A percentile compares a stretch with the other conserved stretches of the same genome.
phyloP scores from a whole-genome alignment of 2,888 invertebrate species.

The Torymus tubicola region DNA sequence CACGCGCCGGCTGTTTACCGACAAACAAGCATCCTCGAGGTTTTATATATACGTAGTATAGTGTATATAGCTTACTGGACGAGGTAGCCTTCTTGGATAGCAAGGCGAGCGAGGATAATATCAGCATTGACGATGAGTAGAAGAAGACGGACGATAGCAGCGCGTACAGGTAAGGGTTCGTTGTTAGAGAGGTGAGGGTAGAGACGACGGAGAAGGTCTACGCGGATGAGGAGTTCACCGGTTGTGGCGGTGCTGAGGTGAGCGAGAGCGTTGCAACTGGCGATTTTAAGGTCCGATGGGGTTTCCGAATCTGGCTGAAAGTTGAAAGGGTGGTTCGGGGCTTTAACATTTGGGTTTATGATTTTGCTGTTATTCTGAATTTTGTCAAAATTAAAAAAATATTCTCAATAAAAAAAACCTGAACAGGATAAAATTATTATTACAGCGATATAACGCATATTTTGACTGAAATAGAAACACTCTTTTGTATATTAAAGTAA shows the following conservation, averaged over 20 bases:
- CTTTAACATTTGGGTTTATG: neutral
- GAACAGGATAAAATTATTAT: too few relatives aligned
- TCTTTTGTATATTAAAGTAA: too few relatives aligned
- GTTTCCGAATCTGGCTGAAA: conserved; percentile 12
- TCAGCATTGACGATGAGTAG: conserved; percentile 65
- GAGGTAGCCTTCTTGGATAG: conserved; percentile 65
- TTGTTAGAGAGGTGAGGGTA: conserved; percentile 61
- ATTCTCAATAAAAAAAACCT: too few relatives aligned
- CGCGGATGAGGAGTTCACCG: conserved; percentile 60
- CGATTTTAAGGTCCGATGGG: conserved; percentile 65
- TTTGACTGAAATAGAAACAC: too few relatives aligned
- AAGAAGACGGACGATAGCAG: conserved; percentile 62
- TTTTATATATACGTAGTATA: too few relatives aligned
- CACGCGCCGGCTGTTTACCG: too few relatives aligned
- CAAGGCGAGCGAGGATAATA: conserved; percentile 61
- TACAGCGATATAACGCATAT: too few relatives aligned
- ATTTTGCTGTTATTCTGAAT: neutral
- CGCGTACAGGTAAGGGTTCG: conserved; percentile 64
- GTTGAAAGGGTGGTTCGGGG: neutral
- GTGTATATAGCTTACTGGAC: conserved; percentile 62
- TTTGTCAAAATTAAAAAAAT: too few relatives aligned
- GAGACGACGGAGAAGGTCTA: conserved; percentile 60
- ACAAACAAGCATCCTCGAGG: too few relatives aligned
- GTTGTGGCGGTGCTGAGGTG: conserved; percentile 61
- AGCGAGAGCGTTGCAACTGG: conserved; percentile 64